Evolutionary conservation across 2,113 vertebrate species (phyloP).

Genomic region (Charadrius vociferus): DNA sequence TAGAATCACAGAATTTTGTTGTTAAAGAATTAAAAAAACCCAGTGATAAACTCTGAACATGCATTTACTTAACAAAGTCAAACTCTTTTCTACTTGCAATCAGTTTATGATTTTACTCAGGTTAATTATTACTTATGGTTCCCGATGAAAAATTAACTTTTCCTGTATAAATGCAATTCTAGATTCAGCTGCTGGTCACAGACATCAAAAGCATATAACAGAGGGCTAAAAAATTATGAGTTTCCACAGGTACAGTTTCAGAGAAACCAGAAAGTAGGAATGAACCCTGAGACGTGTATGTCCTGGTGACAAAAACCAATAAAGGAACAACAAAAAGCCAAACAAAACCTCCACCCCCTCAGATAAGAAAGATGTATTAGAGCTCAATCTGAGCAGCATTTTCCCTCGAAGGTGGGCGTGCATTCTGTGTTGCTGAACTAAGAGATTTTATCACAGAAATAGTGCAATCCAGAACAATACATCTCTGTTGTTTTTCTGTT

Average conservation of each 20-base stretch:
- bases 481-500: neutral
- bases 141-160: neutral
- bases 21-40: neutral
- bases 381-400: neutral
- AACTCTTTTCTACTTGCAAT: neutral
- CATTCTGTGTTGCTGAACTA: neutral
- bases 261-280: neutral
- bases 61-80: neutral
- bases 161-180: neutral
- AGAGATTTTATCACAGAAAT: neutral
- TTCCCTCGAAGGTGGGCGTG: neutral
- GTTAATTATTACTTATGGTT: neutral
- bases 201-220: neutral
- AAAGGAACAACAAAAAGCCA: neutral
- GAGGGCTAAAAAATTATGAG: neutral
- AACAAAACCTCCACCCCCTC: neutral
- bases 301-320: neutral
- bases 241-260: neutral
- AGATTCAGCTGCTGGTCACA: neutral
- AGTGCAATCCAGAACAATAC: neutral
- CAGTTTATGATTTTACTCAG: neutral
- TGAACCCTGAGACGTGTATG: neutral
- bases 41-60: neutral
- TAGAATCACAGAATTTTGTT: neutral
- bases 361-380: neutral